These are phyloP conservation scores for Vanessa tameamea DNA, from an alignment of 1,140 invertebrate genomes.

Conservation along the genomic window DNA sequence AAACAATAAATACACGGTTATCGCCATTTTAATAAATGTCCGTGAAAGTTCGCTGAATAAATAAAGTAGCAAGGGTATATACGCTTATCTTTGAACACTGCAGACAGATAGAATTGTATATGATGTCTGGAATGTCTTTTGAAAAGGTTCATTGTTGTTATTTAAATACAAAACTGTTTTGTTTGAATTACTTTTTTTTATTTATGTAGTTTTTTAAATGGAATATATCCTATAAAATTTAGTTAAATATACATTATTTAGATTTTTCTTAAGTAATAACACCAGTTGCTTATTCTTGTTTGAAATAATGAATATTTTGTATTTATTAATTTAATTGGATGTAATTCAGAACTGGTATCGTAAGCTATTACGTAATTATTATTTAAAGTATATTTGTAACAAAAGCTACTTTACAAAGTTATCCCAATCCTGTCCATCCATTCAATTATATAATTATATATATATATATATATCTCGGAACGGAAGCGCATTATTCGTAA, in stretches of 20 bases:
- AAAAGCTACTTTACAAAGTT: neutral
- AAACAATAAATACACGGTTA: slow-evolving; percentile 76
- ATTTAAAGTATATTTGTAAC: too few species aligned
- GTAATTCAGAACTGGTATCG: too few species aligned
- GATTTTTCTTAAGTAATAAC: too few species aligned
- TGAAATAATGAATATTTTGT: too few species aligned
- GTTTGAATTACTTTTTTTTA: neutral
- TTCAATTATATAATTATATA: too few species aligned
- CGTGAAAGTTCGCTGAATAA: slow-evolving; percentile 61
- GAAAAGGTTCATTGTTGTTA: neutral
- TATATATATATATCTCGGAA: neutral
- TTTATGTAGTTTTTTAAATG: too few species aligned
- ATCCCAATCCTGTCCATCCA: neutral
- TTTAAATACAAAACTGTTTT: neutral
- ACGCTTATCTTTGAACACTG: slow-evolving; percentile 53
- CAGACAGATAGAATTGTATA: slow-evolving; percentile 33
- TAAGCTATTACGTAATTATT: too few species aligned
- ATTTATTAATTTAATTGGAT: too few species aligned
- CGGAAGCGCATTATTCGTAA: neutral
- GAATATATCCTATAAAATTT: too few species aligned
- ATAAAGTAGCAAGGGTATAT: slow-evolving; percentile 61
- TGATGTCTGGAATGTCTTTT: slow-evolving; percentile 32
- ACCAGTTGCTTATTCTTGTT: too few species aligned
- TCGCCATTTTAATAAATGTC: slow-evolving; percentile 77
- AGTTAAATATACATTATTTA: too few species aligned